These are phyloP conservation scores for Cerastoderma edule DNA, from an alignment of 2,888 invertebrate species.

Conservation along the genomic window DNA sequence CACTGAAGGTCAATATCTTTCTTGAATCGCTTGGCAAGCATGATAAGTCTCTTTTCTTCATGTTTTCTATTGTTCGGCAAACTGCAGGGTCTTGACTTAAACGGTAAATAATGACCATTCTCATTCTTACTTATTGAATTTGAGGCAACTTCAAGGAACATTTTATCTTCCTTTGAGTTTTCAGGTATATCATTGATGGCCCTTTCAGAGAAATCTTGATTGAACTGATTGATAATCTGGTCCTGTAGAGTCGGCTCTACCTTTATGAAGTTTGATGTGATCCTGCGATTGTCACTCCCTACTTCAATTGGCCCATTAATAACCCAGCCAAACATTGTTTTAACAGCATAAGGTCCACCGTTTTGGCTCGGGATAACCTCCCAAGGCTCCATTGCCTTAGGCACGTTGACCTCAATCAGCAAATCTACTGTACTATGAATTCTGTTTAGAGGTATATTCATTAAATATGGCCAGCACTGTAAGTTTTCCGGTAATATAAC, in stretches of 20 bases:
- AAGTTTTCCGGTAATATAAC: conserved; percentile 26
- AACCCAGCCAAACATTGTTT: background rate
- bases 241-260: background rate
- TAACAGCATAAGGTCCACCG: conserved; percentile 41
- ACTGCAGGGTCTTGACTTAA: background rate
- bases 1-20: background rate
- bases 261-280: background rate
- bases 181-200: background rate
- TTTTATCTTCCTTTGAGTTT: conserved; percentile 5
- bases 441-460: conserved; percentile 23
- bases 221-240: background rate
- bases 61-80: conserved; percentile 10
- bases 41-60: background rate
- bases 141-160: background rate
- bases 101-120: background rate
- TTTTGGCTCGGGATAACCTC: conserved; percentile 44
- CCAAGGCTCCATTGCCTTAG: conserved; percentile 57
- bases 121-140: background rate
- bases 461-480: conserved; percentile 34
- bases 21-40: background rate
- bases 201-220: background rate
- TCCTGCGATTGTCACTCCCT: conserved; percentile 11
- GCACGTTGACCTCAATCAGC: conserved; percentile 48
- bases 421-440: conserved; percentile 49
- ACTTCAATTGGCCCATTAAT: conserved; percentile 7